Evolutionary conservation across 2,888 invertebrate species (phyloP).

Genomic region (Choristoneura rosaceana): DNA sequence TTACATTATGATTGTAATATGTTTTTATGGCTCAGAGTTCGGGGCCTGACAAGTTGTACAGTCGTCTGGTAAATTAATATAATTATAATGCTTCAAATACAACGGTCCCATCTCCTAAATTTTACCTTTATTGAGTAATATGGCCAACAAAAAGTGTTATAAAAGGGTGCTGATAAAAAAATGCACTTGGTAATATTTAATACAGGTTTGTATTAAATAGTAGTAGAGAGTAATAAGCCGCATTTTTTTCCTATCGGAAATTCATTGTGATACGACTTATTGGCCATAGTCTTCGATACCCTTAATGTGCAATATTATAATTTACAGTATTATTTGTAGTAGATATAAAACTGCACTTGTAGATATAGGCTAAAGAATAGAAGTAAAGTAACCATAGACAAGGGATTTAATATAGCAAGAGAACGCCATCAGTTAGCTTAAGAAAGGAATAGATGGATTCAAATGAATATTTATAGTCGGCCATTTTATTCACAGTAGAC

Average conservation of each 20-base stretch:
- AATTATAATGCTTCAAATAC: not conserved
- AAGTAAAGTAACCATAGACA: conserved; percentile 36
- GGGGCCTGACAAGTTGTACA: conserved; percentile 11
- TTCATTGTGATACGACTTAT: not conserved
- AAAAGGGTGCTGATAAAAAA: too few relatives aligned
- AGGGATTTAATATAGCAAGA: conserved; percentile 31
- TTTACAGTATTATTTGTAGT: conserved; percentile 1
- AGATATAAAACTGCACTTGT: conserved; percentile 35
- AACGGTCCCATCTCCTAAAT: not conserved
- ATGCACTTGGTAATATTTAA: too few relatives aligned
- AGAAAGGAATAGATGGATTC: conserved; percentile 18
- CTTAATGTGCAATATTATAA: not conserved
- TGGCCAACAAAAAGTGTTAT: not conserved
- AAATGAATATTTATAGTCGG: conserved; percentile 13
- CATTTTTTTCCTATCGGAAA: not conserved
- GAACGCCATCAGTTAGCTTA: conserved; percentile 33
- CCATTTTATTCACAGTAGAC: conserved; percentile 5
- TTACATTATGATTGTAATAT: not conserved
- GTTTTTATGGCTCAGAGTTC: conserved; percentile 2
- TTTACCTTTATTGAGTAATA: conserved; percentile 13
- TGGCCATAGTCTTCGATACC: not conserved
- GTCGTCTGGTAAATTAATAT: not conserved
- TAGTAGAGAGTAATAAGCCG: too few relatives aligned
- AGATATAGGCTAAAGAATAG: conserved; percentile 30
- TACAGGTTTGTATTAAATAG: too few relatives aligned